phyloP scores from a whole-genome alignment of 2,797 vertebrate genomes.

The Tiaroga cobitis region DNA sequence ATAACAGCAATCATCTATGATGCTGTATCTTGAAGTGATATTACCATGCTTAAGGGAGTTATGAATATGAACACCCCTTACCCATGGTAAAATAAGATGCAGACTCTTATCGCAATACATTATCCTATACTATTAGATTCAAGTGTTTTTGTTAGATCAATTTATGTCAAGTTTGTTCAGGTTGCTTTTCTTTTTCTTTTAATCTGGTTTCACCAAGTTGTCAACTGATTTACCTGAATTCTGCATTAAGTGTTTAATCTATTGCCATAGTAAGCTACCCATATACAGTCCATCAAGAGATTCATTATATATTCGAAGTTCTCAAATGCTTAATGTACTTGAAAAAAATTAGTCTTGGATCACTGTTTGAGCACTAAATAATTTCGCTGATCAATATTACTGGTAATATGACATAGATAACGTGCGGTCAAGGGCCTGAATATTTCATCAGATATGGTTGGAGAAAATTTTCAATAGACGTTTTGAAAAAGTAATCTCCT shows the following conservation, averaged over 20 bases:
- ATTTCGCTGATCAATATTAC: slow-evolving; percentile 58
- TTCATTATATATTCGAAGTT: slow-evolving; percentile 46
- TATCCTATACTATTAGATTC: background rate
- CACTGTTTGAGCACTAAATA: slow-evolving; percentile 57
- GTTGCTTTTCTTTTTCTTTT: background rate
- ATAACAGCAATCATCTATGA: background rate
- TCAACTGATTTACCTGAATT: background rate
- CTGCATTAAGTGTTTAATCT: background rate
- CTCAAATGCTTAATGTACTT: slow-evolving; percentile 61
- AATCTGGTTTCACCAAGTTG: background rate
- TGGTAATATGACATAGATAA: slow-evolving; percentile 55
- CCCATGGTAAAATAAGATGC: background rate
- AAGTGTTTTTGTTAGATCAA: background rate
- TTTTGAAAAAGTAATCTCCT: slow-evolving; percentile 59
- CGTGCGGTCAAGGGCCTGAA: slow-evolving; percentile 54
- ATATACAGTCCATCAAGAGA: background rate
- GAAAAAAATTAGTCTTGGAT: slow-evolving; percentile 55
- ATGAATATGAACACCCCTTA: background rate
- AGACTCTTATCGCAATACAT: too few species aligned
- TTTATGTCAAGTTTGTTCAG: background rate
- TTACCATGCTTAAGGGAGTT: background rate
- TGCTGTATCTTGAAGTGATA: background rate
- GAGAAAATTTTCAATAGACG: slow-evolving; percentile 45
- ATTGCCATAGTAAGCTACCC: background rate
- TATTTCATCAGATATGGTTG: slow-evolving; percentile 62